Percentiles rank a stretch among this genome's conserved stretches.
Conservation (phyloP, 2,888 invertebrate genomes). For the Polylopha cassiicola region DNA sequence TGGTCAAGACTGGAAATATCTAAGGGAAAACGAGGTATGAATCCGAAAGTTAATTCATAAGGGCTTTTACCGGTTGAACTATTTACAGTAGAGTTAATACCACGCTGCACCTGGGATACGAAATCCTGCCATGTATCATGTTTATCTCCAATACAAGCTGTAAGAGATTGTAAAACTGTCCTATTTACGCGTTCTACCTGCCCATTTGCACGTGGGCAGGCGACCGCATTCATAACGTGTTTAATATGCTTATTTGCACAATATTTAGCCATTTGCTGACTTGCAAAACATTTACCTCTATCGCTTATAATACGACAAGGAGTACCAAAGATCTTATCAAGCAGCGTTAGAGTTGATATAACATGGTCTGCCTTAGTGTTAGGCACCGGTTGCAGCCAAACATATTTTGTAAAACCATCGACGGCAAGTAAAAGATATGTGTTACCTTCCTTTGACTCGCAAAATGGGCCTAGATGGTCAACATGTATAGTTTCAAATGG, state of each 20-base stretch:
- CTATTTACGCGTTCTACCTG: conserved; percentile 4
- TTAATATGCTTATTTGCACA: background rate
- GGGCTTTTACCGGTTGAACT: conserved; percentile 3
- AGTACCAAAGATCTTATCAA: conserved; percentile 11
- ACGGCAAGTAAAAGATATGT: conserved; percentile 17
- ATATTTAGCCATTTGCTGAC: conserved; percentile 1
- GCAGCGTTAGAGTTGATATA: conserved; percentile 4
- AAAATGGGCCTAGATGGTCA: conserved; percentile 25
- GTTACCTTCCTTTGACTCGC: conserved; percentile 16
- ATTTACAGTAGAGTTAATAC: conserved; percentile 1
- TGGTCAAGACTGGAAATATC: background rate
- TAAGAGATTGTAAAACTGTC: conserved; percentile 2
- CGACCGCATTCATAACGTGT: conserved; percentile 2
- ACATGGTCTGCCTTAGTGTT: conserved; percentile 14
- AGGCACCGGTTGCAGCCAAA: conserved; percentile 20
- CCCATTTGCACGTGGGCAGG: conserved; percentile 1
- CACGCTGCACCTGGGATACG: conserved; percentile 2
- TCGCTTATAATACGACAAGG: conserved; percentile 22
- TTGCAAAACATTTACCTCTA: conserved; percentile 18
- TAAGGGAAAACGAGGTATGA: conserved; percentile 1
- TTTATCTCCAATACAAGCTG: conserved; percentile 2
- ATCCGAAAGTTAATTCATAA: background rate
- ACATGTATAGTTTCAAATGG: conserved; percentile 20
- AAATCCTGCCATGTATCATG: conserved; percentile 4
- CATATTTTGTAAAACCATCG: conserved; percentile 20